phyloP scores from a whole-genome alignment of 2,113 vertebrate genomes.

The Pitta sordida region DNA sequence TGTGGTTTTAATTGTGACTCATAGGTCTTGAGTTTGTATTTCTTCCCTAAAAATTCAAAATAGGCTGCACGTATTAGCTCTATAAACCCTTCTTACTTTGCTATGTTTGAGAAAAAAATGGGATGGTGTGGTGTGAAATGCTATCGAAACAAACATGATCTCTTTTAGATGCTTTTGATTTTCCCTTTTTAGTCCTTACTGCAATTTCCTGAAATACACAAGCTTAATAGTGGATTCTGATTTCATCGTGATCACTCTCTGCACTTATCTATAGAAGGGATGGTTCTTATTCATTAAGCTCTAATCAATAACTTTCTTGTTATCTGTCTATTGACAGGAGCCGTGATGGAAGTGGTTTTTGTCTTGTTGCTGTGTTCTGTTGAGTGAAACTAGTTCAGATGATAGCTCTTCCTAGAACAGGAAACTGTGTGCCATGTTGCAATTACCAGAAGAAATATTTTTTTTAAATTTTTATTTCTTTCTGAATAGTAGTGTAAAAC shows the following conservation, averaged over 20 bases:
- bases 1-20: not conserved
- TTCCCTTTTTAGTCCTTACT: not conserved
- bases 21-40: not conserved
- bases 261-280: not conserved
- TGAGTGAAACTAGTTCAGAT: not conserved
- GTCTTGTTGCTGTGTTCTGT: not conserved
- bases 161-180: not conserved
- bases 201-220: not conserved
- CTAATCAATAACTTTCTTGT: not conserved
- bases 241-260: not conserved
- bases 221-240: not conserved
- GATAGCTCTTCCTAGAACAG: not conserved
- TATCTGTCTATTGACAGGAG: not conserved
- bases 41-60: not conserved
- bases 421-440: not conserved
- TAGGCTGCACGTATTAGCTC: not conserved
- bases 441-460: not conserved
- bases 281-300: conserved; percentile 1
- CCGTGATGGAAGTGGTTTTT: not conserved
- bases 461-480: not conserved
- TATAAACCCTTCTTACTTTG: not conserved
- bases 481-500: not conserved
- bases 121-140: not conserved
- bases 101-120: not conserved
- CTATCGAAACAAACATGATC: not conserved